Base-by-base conservation (phyloP, 2,888 invertebrate species). In the Lasioglossum calceatum region DNA sequence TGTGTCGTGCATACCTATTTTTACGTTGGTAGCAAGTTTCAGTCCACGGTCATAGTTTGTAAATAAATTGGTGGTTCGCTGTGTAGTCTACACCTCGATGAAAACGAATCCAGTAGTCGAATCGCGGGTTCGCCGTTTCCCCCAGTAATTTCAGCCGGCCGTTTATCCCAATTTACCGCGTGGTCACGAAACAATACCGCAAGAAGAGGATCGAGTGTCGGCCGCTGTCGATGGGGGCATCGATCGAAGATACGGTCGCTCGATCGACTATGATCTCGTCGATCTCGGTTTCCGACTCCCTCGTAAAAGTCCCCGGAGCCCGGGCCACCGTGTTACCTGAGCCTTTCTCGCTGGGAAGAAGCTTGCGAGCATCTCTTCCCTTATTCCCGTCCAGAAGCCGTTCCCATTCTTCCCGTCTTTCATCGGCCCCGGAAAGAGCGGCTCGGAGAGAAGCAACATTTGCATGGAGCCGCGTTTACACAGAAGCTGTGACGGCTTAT, bases 401-500 rank as follows among this genome's bases (percentile, higher is more conserved):
- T 79, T 73, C 58, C 82, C 84, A 58, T 83, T 86, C 61, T 77
- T 78, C 47, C 67, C 50, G 75, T 79, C 77, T 79, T 79, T 80
- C 79, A 32, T 54, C 81, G 27, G 75, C 47, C 54, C 47, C 54
- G 72, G 67, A 71, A 61, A 77, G 73, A 64, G 75, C 71, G 76
- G 86, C 86, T 80, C 81, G 78, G 74, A 87, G 88, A 86, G 88
- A 86, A 82, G 84, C 81, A 88, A 85, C 86, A 93, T 93, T 93
- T 93, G 93, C 93, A 93, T 93, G 90, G 90, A 87, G 87, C 83
- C 88, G 89, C 91, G 91, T 93, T 94, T 93, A 91, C 91, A 93
- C 94, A 93, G 94, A 92, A 94, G 94, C 94, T 93, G 93, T 93
- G 94, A 93, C 93, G 93, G 94, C 94, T 94, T 94, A 94, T 94